Percentiles rank a stretch among this genome's conserved stretches.
Conservation (phyloP, 2,797 vertebrate species). For the Adelosebastes latens region DNA sequence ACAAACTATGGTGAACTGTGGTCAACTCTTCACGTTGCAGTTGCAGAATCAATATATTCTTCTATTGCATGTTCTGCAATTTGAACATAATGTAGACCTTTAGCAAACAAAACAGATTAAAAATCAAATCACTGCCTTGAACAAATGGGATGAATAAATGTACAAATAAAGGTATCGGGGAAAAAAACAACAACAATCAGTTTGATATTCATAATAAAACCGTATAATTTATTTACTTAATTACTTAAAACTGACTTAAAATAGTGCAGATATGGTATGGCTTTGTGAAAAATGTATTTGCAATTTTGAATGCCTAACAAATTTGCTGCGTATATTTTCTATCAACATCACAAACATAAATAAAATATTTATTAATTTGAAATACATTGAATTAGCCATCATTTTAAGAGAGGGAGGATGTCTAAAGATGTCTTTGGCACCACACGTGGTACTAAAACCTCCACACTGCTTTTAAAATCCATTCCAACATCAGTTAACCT, state of each 20-base stretch:
- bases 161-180: neutral
- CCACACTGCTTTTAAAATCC: conserved; percentile 12
- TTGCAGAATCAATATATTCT: conserved; percentile 47
- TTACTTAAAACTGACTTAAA: conserved; percentile 22
- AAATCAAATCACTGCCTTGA: conserved; percentile 4
- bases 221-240: neutral
- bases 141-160: neutral
- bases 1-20: conserved; percentile 30
- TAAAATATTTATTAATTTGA: conserved; percentile 18
- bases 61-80: conserved; percentile 44
- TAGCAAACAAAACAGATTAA: neutral
- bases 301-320: conserved; percentile 16
- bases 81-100: conserved; percentile 15
- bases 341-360: conserved; percentile 12
- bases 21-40: conserved; percentile 27
- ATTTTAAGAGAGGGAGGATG: conserved; percentile 2
- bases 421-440: conserved; percentile 45
- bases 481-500: conserved; percentile 5
- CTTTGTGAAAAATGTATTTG: conserved; percentile 24
- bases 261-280: conserved; percentile 39
- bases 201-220: conserved; percentile 19
- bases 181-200: neutral
- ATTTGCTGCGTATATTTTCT: neutral
- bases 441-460: conserved; percentile 19
- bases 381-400: neutral